Evolutionary conservation across 2,113 vertebrate species (phyloP), one percentile per base, ranked within the genome.

Genomic region (Peromyscus polionotus): DNA sequence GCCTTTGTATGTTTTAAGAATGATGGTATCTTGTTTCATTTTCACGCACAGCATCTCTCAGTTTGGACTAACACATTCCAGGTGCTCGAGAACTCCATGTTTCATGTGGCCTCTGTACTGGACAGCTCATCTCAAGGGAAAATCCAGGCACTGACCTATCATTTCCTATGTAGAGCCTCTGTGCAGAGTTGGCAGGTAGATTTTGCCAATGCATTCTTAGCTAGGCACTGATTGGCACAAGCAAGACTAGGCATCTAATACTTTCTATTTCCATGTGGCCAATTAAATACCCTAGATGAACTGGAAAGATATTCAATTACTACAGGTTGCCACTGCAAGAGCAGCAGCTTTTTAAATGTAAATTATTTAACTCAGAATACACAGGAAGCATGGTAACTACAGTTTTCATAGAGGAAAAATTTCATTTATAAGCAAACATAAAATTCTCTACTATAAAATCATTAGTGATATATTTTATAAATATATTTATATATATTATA

Each of bases 341-440:
- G 19, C 77, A 92, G 90, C 95, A 96, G 9, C 11, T 22, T 36
- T n/a, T 63, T 81, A 42, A 80, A 91, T 26, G 7, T 65, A 67
- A 77, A 45, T 73, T 22, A 61, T 54, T 76, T 95, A 92, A 91
- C 59, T 73, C 13, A 97, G 31, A 7, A 59, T 91, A 26, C 36
- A 8, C 4, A 90, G 36, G 31, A 90, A 94, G 7, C 4, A 45
- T 70, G 45, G 26, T 13, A 67, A 57, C 24, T 85, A 33, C 14
- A 91, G 33, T 57, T 91, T 92, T 1, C 13, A 76, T 17, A 77
- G 9, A 84, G 26, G 72, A 63, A 11, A 48, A 72, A 39, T 48
- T 48, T 93, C 51, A 92, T 72, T 72, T 88, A 88, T 20, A 87
- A 42, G 57, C 8, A 88, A 31, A 77, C 28, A 33, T 8, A 91